Conservation (phyloP, 2,797 vertebrate genomes). For the Thamnophis elegans region DNA sequence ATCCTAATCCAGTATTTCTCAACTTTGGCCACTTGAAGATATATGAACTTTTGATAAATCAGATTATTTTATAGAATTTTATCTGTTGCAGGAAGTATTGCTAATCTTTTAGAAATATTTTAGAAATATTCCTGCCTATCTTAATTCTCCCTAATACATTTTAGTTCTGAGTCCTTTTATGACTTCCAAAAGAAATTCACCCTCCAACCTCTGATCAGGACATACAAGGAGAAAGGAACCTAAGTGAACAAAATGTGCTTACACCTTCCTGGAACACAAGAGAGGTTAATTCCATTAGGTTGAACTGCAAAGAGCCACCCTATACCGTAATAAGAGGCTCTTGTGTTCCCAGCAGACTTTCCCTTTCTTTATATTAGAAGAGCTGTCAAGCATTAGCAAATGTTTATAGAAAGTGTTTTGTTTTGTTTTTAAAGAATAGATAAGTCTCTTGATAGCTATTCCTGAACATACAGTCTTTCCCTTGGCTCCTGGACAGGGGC, state of each 20-base stretch:
- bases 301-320: constrained; percentile 27
- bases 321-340: constrained; percentile 2
- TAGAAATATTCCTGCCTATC: fast-evolving
- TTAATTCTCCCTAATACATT: background rate
- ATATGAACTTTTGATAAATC: constrained; percentile 5
- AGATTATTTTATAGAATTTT: background rate
- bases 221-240: constrained; percentile 41
- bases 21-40: background rate
- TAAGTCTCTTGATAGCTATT: background rate
- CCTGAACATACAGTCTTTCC: background rate
- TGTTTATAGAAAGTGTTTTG: constrained; percentile 3
- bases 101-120: background rate
- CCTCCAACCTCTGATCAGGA: background rate
- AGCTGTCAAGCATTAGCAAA: constrained; percentile 13
- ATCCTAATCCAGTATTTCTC: background rate
- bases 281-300: constrained; percentile 33
- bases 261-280: constrained; percentile 54
- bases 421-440: background rate
- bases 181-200: background rate
- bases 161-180: background rate
- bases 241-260: constrained; percentile 14
- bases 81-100: background rate
- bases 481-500: background rate
- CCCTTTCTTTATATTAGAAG: constrained; percentile 25
- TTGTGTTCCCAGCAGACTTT: background rate